Evolutionary conservation across 92 coral and sea anemone species (phyloP).

Genomic region (Meandrina meandrites): DNA sequence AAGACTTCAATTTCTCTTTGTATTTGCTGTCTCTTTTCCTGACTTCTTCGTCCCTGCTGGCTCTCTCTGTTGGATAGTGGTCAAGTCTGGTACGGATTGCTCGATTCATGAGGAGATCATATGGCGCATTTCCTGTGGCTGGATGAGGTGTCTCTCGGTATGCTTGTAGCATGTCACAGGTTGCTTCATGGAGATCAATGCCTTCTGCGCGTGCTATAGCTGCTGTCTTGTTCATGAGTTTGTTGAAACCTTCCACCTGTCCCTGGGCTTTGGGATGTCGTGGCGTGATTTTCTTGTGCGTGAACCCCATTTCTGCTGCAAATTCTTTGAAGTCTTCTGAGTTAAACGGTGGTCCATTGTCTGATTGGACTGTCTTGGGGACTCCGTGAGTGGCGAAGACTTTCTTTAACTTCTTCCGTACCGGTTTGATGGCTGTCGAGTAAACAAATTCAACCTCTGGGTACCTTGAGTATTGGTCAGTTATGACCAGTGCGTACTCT

Average conservation of each 20-base stretch:
- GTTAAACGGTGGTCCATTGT: conserved; percentile 70
- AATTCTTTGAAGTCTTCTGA: conserved; percentile 39
- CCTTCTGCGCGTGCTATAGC: conserved; percentile 53
- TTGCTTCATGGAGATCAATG: conserved; percentile 54
- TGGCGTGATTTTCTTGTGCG: conserved; percentile 61
- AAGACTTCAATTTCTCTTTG: conserved; percentile 47
- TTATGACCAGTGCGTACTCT: conserved; percentile 49
- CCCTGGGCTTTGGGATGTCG: conserved; percentile 67
- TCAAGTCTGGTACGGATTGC: conserved; percentile 54
- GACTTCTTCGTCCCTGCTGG: conserved; percentile 40
- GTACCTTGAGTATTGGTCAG: conserved; percentile 67
- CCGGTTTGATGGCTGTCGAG: conserved; percentile 41
- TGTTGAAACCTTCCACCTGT: conserved; percentile 65
- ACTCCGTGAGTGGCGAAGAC: conserved; percentile 47
- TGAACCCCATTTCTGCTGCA: conserved; percentile 44
- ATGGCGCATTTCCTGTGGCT: conserved; percentile 58
- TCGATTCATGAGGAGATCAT: conserved; percentile 51
- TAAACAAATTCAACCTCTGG: conserved; percentile 56
- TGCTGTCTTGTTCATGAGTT: conserved; percentile 61
- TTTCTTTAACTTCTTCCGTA: conserved; percentile 47
- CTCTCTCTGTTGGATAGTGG: conserved; percentile 60
- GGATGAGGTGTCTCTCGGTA: conserved; percentile 66
- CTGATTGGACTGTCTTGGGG: conserved; percentile 49
- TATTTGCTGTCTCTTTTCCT: conserved; percentile 48
- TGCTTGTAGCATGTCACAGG: conserved; percentile 65